phyloP scores from a whole-genome alignment of 2,113 vertebrate genomes.

The Muscicapa adusta region DNA sequence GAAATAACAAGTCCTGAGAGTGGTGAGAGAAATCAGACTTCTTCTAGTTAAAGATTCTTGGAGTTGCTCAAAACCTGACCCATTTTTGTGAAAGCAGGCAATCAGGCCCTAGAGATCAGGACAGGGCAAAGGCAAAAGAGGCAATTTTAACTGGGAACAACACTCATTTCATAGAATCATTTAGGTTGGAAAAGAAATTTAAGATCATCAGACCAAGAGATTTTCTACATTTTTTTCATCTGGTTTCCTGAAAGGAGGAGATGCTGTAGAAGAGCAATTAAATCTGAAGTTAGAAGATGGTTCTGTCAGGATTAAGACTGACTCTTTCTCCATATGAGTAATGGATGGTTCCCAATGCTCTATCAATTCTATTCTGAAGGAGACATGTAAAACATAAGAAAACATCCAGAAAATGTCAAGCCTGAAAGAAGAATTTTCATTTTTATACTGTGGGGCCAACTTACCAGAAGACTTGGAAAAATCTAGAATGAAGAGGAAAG shows the following conservation, averaged over 20 bases:
- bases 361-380: not conserved
- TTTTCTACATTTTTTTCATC: not conserved
- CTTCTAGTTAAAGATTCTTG: not conserved
- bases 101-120: not conserved
- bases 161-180: not conserved
- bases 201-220: not conserved
- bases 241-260: not conserved
- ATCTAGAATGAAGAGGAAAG: not conserved
- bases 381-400: not conserved
- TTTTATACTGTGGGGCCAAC: not conserved
- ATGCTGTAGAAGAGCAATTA: not conserved
- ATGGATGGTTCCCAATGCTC: not conserved
- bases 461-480: not conserved
- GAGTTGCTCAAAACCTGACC: not conserved
- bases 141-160: not conserved
- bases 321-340: not conserved
- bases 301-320: not conserved
- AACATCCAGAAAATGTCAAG: not conserved
- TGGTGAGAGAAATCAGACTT: not conserved
- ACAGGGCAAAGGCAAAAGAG: not conserved
- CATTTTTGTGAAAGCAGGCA: not conserved
- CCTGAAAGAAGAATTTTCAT: not conserved
- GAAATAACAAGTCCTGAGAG: not conserved
- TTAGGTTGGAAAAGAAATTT: not conserved
- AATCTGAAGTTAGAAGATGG: not conserved